phyloP scores from a whole-genome alignment of 1,140 invertebrate genomes.

The Orius laevigatus region DNA sequence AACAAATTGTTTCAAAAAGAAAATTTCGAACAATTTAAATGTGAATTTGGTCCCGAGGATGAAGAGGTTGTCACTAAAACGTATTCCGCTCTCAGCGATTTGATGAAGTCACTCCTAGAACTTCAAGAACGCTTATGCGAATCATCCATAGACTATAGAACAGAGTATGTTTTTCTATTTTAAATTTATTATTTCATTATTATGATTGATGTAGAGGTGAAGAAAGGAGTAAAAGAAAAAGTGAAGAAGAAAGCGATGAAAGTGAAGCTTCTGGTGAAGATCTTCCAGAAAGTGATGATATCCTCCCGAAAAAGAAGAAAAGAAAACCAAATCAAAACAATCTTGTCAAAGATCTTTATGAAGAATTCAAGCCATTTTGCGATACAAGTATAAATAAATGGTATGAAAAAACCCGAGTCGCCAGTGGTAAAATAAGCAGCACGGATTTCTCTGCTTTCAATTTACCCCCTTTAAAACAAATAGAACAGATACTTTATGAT shows the following conservation, averaged over 20 bases:
- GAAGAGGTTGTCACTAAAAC: conserved; percentile 30
- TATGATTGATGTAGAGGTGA: not conserved
- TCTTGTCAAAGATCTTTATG: conserved; percentile 47
- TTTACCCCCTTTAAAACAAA: conserved; percentile 66
- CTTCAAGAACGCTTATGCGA: conserved; percentile 28
- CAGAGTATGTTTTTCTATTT: too few species aligned
- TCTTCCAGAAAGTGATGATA: conserved; percentile 22
- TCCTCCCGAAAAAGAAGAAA: conserved; percentile 35
- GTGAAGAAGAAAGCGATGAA: conserved; percentile 28
- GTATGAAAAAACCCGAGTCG: conserved; percentile 73
- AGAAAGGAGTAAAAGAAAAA: not conserved
- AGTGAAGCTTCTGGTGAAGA: conserved; percentile 32
- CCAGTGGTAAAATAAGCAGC: conserved; percentile 37
- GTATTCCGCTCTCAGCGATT: conserved; percentile 33
- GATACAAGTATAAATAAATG: conserved; percentile 72
- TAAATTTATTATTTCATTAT: not conserved
- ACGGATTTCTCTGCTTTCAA: conserved; percentile 48
- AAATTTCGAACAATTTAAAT: conserved; percentile 19
- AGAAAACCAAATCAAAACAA: conserved; percentile 31
- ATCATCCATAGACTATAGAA: too few species aligned
- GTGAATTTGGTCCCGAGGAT: conserved; percentile 32
- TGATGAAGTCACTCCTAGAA: conserved; percentile 46
- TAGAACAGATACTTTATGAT: conserved; percentile 68
- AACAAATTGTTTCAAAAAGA: conserved; percentile 61
- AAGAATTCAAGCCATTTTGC: conserved; percentile 50